Percentiles rank a stretch among this genome's conserved stretches.
These are phyloP conservation scores for Nomada goodeniana DNA, from an alignment of 2,888 invertebrate genomes.

Conservation along the genomic window DNA sequence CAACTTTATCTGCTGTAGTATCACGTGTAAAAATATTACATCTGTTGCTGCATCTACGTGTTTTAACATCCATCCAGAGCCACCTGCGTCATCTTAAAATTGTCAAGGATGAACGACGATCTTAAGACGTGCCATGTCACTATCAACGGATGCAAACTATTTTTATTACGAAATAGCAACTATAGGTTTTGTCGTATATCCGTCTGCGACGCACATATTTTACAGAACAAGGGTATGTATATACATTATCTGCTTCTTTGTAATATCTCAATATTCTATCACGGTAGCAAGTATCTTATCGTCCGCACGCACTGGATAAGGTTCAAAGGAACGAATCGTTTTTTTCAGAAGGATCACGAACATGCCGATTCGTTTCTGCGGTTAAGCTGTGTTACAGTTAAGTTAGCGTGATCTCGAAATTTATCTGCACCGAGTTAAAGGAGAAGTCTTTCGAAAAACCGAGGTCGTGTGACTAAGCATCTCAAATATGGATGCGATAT, in stretches of 20 bases:
- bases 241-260: not conserved
- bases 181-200: not conserved
- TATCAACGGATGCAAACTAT: constrained; percentile 7
- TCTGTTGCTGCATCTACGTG: not conserved
- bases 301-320: constrained; percentile 26
- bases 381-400: not conserved
- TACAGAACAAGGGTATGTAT: not conserved
- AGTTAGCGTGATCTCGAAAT: constrained; percentile 8
- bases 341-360: not conserved
- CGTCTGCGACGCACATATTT: constrained; percentile 13
- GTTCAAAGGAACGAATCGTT: not conserved
- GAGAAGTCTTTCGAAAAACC: constrained; percentile 59
- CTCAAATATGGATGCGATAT: constrained; percentile 70
- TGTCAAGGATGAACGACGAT: constrained; percentile 33
- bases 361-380: not conserved
- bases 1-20: not conserved
- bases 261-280: constrained; percentile 38
- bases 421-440: constrained; percentile 25
- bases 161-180: constrained; percentile 24
- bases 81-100: constrained; percentile 33
- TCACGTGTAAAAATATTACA: not conserved
- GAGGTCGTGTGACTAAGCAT: constrained; percentile 72
- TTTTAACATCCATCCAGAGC: not conserved
- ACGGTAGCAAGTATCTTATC: constrained; percentile 38
- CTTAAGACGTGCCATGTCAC: constrained; percentile 7